phyloP scores from a whole-genome alignment of 2,888 invertebrate genomes.

The Stratiomys singularior region DNA sequence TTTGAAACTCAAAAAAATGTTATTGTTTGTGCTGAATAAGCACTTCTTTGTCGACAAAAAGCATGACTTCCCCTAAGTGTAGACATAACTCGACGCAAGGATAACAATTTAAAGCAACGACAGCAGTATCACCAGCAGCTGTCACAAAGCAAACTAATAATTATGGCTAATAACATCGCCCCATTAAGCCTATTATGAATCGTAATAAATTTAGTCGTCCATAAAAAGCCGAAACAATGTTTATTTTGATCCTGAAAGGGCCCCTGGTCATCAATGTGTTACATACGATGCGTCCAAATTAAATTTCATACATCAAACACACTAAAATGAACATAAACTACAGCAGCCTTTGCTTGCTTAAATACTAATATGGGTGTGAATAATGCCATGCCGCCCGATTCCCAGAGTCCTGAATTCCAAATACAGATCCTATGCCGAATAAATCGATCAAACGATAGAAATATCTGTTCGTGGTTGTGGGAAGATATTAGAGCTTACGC shows the following conservation, averaged over 20 bases:
- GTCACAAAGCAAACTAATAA: constrained; percentile 17
- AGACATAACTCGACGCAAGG: no score
- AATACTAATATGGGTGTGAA: not conserved
- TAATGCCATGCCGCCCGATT: not conserved
- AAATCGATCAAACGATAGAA: constrained; percentile 40
- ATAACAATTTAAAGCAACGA: not conserved
- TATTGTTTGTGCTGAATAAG: no score
- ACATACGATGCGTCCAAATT: constrained; percentile 4
- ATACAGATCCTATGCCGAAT: constrained; percentile 30
- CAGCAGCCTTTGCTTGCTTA: not conserved
- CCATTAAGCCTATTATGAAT: constrained; percentile 11
- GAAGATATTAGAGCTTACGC: constrained; percentile 32
- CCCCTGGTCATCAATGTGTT: not conserved
- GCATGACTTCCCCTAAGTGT: no score
- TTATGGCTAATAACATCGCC: constrained; percentile 28
- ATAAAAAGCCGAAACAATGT: constrained; percentile 16
- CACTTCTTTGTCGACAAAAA: no score
- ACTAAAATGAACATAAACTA: constrained; percentile 24
- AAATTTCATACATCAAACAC: constrained; percentile 38
- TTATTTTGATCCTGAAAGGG: not conserved
- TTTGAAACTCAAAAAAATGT: no score
- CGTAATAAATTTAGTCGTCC: constrained; percentile 36
- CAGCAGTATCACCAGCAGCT: not conserved
- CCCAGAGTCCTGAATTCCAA: not conserved
- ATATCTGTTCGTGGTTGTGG: constrained; percentile 34